phyloP scores from a whole-genome alignment of 2,113 vertebrate species.

The Charina bottae region DNA sequence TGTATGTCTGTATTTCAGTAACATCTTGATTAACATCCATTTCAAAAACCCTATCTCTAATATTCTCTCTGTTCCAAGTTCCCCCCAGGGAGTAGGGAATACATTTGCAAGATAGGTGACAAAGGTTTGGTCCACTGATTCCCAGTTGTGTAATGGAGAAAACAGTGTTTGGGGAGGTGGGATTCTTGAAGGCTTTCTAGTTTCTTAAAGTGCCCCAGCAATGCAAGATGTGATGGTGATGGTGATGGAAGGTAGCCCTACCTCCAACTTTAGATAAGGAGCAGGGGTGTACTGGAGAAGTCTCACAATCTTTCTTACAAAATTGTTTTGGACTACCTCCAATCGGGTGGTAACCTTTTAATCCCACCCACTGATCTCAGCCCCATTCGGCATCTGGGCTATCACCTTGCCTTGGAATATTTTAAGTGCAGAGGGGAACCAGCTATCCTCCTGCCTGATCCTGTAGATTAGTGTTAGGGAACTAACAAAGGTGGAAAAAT shows the following conservation, averaged over 20 bases:
- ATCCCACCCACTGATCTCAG: not conserved
- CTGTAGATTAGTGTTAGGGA: not conserved
- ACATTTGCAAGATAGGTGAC: no score
- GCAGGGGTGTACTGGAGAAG: not conserved
- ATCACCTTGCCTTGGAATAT: not conserved
- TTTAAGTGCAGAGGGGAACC: not conserved
- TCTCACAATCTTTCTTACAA: not conserved
- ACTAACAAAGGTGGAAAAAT: not conserved
- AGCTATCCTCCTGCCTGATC: not conserved
- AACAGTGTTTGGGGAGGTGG: not conserved
- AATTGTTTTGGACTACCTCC: not conserved
- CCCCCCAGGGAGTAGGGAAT: not conserved
- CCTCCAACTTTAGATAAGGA: not conserved
- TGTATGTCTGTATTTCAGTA: not conserved
- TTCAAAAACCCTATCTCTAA: not conserved
- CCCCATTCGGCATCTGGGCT: not conserved
- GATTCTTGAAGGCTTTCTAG: not conserved
- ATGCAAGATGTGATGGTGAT: not conserved
- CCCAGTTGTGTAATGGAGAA: not conserved
- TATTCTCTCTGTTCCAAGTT: not conserved
- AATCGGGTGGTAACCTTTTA: not conserved
- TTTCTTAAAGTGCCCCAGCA: not conserved
- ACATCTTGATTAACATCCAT: not conserved
- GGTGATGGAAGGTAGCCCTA: not conserved
- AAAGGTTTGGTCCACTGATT: not conserved